Percentiles rank a stretch among this genome's conserved stretches.
Conservation (phyloP, 2,113 vertebrate genomes). For the Alectura lathami region DNA sequence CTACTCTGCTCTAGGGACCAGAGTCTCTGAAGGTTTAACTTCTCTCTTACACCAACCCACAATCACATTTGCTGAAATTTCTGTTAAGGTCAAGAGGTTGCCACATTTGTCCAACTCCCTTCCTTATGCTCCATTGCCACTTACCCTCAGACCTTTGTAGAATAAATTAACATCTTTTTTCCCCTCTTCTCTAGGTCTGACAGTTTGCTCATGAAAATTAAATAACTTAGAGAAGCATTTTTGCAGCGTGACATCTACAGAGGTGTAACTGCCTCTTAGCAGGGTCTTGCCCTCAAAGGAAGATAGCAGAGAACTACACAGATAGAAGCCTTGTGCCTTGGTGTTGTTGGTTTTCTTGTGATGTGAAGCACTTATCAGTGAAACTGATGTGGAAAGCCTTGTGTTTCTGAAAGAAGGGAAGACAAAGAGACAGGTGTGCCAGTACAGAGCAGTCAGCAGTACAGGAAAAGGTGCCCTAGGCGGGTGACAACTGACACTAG, state of each 20-base stretch:
- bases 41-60: not conserved
- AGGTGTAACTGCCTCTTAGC: not conserved
- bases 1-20: not conserved
- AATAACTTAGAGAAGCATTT: not conserved
- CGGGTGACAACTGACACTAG: not conserved
- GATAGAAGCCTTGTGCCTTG: not conserved
- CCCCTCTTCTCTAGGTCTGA: not conserved
- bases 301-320: not conserved
- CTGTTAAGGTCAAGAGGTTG: not conserved
- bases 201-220: not conserved
- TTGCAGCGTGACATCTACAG: not conserved
- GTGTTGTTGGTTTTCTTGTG: not conserved
- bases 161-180: not conserved
- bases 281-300: not conserved
- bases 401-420: not conserved
- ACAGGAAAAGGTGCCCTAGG: not conserved
- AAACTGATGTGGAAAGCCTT: not conserved
- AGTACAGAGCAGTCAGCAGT: not conserved
- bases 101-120: not conserved
- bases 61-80: not conserved
- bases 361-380: accelerated
- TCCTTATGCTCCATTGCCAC: not conserved
- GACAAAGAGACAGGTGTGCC: not conserved
- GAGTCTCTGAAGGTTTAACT: not conserved
- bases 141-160: not conserved